Evolutionary conservation across 2,888 invertebrate genomes (phyloP).

Genomic region (Plebejus melissa): DNA sequence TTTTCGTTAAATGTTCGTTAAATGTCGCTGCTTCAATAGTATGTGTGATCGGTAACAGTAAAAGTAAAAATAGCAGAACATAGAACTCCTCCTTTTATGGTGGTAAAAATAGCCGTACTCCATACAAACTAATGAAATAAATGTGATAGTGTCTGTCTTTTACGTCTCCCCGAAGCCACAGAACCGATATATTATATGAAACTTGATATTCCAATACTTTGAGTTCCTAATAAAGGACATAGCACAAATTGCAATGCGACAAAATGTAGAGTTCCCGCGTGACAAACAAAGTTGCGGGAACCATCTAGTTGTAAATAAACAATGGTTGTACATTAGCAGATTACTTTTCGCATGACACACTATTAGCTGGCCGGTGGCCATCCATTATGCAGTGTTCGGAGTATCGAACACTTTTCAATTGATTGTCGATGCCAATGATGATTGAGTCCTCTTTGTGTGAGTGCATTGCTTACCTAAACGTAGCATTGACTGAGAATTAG

Average conservation of each 20-base stretch:
- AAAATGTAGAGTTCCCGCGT: not conserved
- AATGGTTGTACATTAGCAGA: conserved; percentile 45
- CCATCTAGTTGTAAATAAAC: not conserved
- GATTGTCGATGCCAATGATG: not conserved
- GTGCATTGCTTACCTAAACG: not conserved
- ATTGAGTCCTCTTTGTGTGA: not conserved
- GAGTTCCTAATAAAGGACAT: no score
- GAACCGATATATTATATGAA: not conserved
- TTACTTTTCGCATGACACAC: conserved; percentile 38
- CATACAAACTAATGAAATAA: no score
- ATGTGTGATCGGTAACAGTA: not conserved
- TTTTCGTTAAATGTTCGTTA: no score
- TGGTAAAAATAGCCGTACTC: no score
- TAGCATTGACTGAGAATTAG: no score
- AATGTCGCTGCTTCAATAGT: not conserved
- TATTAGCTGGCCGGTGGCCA: not conserved
- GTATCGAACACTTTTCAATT: conserved; percentile 18
- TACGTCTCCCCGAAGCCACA: no score
- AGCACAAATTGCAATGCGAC: not conserved
- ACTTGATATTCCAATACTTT: not conserved
- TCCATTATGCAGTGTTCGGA: conserved; percentile 7
- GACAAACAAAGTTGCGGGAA: not conserved
- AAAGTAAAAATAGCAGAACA: no score
- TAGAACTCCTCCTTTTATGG: no score
- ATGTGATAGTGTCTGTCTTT: no score